Base-by-base conservation (phyloP, 2,113 vertebrate genomes). In the Hemicordylus capensis region DNA sequence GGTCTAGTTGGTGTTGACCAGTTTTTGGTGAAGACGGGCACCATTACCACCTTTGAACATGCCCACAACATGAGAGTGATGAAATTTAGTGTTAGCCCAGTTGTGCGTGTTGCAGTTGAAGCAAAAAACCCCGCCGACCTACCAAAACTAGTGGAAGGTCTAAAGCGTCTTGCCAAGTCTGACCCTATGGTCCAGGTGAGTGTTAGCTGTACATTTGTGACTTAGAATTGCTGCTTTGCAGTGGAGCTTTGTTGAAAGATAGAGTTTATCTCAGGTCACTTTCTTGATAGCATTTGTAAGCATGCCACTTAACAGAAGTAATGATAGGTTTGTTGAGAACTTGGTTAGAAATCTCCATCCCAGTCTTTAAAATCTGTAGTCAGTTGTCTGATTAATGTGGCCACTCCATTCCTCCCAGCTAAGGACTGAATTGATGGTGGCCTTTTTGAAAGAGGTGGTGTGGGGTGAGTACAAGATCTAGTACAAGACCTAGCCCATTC, bases 131-230 rank as follows among this genome's bases (percentile, higher is more conserved):
- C 93, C 20, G 93, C 95, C 42, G 93, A 95, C 87, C 92, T 96
- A 34, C 95, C 94, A 75, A 96, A 96, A 88, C 85, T 95, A 89
- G 94, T 93, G 74, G 94, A 96, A 84, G 95, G 95, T 56, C 92
- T 96, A 37, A 96, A 96, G 86, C 88, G 63, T 77, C 84, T 96
- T 80, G 93, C 94, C 84, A 96, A 96, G 90, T 95, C 94, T 80
- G 93, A 96, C 93, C 95, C 95, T 70, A 93, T 95, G 93, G 94
- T 96, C 80, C 94, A 96, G 92, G 94, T 96, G 85, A 76, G 84
- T 37, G 37, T 42, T 72, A 77, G 72, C 22, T 64, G 15, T 54
- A 48, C 54, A 4, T 51, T 76, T 83, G 51, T 61, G 54, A 9
- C 59, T 69, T 69, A 34, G 70, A 61, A 20, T 19, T 51, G 2